Evolutionary conservation across 2,888 invertebrate species (phyloP).

Genomic region (Thymelicus acteon): DNA sequence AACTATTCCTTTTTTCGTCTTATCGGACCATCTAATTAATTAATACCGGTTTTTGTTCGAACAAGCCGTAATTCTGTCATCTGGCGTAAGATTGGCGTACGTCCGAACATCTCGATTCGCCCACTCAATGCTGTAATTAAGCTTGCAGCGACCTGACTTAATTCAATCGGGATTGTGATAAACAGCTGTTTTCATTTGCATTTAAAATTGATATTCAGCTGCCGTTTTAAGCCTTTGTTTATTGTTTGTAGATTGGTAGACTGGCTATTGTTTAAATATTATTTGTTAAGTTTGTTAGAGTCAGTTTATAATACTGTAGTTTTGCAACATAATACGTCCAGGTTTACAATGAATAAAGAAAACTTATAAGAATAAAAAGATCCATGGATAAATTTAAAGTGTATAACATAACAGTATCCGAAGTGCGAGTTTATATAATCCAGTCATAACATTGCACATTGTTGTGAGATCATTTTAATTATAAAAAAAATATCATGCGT

Average conservation of each 20-base stretch:
- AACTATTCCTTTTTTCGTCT: conserved; percentile 61
- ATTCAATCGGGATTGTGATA: conserved; percentile 71
- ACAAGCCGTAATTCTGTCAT: conserved; percentile 75
- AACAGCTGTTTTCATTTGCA: conserved; percentile 79
- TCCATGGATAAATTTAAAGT: background rate
- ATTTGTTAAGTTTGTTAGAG: conserved; percentile 16
- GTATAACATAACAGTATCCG: conserved; percentile 16
- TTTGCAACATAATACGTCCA: background rate
- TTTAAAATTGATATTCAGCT: conserved; percentile 68
- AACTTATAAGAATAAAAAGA: background rate
- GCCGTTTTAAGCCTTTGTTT: conserved; percentile 46
- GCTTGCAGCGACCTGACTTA: conserved; percentile 64
- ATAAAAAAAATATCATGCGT: conserved; percentile 59
- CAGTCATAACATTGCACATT: conserved; percentile 27
- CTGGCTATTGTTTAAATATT: conserved; percentile 20
- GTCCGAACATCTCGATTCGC: conserved; percentile 55
- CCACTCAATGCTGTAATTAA: conserved; percentile 76
- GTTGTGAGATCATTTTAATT: conserved; percentile 16
- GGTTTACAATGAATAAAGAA: background rate
- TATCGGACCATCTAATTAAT: conserved; percentile 79
- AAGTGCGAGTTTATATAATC: background rate
- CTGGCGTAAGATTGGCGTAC: conserved; percentile 63
- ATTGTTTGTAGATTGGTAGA: conserved; percentile 43
- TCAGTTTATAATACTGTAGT: background rate
- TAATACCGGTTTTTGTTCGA: conserved; percentile 77